These are phyloP conservation scores for Coleophora flavipennella DNA, from an alignment of 2,888 invertebrate genomes.

Conservation along the genomic window DNA sequence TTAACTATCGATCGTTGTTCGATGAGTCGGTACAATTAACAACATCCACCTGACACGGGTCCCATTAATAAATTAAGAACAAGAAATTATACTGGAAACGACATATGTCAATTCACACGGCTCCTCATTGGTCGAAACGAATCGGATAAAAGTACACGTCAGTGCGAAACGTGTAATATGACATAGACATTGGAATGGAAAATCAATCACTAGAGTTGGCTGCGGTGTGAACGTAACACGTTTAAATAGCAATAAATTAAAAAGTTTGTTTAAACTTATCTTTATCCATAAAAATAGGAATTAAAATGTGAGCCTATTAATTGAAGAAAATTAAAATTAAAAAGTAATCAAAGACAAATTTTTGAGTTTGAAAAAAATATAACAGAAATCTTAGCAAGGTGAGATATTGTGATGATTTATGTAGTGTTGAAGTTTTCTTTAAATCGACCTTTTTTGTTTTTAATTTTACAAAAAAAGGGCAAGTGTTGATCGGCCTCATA, in stretches of 20 bases:
- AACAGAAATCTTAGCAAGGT: too few relatives aligned
- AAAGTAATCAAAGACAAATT: too few relatives aligned
- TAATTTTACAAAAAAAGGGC: too few relatives aligned
- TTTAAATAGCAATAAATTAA: slow-evolving; percentile 3
- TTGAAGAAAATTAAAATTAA: background rate
- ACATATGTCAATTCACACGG: slow-evolving; percentile 43
- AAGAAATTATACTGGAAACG: slow-evolving; percentile 31
- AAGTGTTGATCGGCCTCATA: too few relatives aligned
- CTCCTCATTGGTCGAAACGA: slow-evolving; percentile 29
- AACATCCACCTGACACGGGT: slow-evolving; percentile 20
- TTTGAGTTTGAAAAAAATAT: too few relatives aligned
- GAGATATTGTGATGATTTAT: too few relatives aligned
- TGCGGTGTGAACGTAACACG: slow-evolving; percentile 27
- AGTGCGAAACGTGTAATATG: slow-evolving; percentile 33
- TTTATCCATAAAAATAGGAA: background rate
- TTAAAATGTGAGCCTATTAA: too few relatives aligned
- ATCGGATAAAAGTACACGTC: slow-evolving; percentile 53
- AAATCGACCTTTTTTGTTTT: too few relatives aligned
- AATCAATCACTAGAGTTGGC: slow-evolving; percentile 41
- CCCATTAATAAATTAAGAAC: slow-evolving; percentile 47
- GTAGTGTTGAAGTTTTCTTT: too few relatives aligned
- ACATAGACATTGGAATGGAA: slow-evolving; percentile 29
- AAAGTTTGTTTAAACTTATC: too few relatives aligned
- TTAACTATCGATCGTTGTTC: slow-evolving; percentile 25
- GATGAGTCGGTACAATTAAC: slow-evolving; percentile 1